Evolutionary conservation across 2,113 vertebrate genomes (phyloP), one percentile per base, ranked within the genome.

Genomic region (Melanocharis versteri): DNA sequence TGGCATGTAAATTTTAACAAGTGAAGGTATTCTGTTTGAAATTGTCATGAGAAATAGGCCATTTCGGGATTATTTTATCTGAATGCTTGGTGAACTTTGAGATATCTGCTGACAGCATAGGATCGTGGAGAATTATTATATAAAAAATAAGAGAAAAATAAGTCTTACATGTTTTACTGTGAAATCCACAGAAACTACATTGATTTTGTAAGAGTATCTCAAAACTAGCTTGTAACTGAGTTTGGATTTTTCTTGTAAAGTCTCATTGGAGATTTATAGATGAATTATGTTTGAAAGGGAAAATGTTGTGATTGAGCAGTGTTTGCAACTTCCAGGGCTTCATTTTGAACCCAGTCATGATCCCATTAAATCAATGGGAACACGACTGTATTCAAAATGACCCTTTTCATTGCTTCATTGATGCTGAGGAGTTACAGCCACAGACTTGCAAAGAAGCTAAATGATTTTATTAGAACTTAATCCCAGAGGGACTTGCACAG

Each of bases 381-480:
- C 61, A 51, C 0, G 0, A 17, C 72, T 58, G 4, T 45, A 45
- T 94, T 89, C 65, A 89, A 45, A 96, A 91, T 57, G 12, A 78
- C 50, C 37, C 18, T 56, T 88, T 48, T 35, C 61, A 45, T 73
- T 28, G 10, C 60, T 84, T 68, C 64, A 53, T 64, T 65, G 73
- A 69, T 47, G 58, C 53, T 61, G 56, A 71, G 37, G 44, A 75
- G 30, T 82, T 87, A 60, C 22, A 76, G 70, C 70, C 78, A 76
- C 6, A 22, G 69, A 75, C 42, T 92, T 81, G 58, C 45, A 65
- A 69, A 53, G 77, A 83, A 94, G 35, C 19, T 11, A 89, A 87
- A 40, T 54, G 42, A 77, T 93, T 93, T 95, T 88, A 91, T 90
- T 88, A 76, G 61, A 88, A 65, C 33, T 85, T 72, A 79, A 71